phyloP scores from a whole-genome alignment of 2,797 vertebrate genomes.

The Rhinichthys osculus region DNA sequence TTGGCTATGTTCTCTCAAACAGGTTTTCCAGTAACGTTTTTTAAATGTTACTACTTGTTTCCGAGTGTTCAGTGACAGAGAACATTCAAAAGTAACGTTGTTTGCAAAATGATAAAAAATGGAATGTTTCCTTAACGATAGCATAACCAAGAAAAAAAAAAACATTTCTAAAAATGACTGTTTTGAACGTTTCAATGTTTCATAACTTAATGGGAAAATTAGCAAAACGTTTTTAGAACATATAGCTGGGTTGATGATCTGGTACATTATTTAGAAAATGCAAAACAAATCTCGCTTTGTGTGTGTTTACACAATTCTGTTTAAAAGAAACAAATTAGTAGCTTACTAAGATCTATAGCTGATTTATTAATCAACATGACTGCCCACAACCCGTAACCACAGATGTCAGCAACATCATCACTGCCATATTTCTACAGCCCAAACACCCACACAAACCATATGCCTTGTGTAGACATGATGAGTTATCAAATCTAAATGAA shows the following conservation, averaged over 20 bases:
- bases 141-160: neutral
- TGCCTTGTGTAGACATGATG: conserved; percentile 41
- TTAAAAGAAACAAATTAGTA: conserved; percentile 28
- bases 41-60: neutral
- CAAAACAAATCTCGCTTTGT: neutral
- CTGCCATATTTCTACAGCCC: conserved; percentile 9
- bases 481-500: conserved; percentile 46
- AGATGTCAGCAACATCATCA: conserved; percentile 47
- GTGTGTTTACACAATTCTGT: neutral
- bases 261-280: neutral
- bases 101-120: neutral
- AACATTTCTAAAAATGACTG: neutral
- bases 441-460: conserved; percentile 51
- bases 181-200: neutral
- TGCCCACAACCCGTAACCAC: conserved; percentile 23
- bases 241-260: neutral
- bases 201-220: neutral
- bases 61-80: neutral
- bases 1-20: neutral
- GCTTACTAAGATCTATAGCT: conserved; percentile 13
- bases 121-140: neutral
- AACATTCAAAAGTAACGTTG: neutral
- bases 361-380: conserved; percentile 46
- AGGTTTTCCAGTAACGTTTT: neutral
- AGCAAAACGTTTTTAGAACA: neutral